These are phyloP conservation scores for Lampropteryx suffumata DNA, from an alignment of 2,888 invertebrate species.

Conservation along the genomic window DNA sequence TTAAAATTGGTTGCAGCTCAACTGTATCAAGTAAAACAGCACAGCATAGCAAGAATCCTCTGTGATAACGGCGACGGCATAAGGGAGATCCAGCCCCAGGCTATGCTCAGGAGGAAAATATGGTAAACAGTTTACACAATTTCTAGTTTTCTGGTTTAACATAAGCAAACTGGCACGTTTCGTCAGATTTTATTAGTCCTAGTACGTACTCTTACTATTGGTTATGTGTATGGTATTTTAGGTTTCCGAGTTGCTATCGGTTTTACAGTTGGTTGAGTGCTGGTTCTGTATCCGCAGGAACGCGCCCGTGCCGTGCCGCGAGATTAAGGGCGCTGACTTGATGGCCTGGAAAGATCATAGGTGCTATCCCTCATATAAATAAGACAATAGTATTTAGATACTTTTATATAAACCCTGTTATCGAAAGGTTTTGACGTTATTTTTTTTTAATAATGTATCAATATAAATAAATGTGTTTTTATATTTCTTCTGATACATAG, in stretches of 20 bases:
- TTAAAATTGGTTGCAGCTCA: constrained; percentile 43
- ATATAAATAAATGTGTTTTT: too few relatives aligned
- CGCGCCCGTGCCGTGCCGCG: constrained; percentile 26
- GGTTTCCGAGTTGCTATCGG: neutral
- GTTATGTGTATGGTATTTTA: too few relatives aligned
- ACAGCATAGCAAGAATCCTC: constrained; percentile 86
- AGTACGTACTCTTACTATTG: too few relatives aligned
- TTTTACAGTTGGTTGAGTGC: neutral
- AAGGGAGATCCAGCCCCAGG: constrained; percentile 64
- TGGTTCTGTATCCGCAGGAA: constrained; percentile 23
- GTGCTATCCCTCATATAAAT: constrained; percentile 4
- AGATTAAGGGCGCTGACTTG: constrained; percentile 32
- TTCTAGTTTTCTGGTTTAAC: too few relatives aligned
- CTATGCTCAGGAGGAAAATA: constrained; percentile 31
- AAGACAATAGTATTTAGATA: too few relatives aligned
- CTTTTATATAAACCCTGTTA: too few relatives aligned
- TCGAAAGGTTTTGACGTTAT: too few relatives aligned
- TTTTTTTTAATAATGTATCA: too few relatives aligned
- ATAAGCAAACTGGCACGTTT: too few relatives aligned
- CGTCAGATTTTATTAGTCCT: too few relatives aligned
- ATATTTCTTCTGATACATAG: too few relatives aligned
- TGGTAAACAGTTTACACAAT: constrained; percentile 24
- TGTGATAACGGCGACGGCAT: constrained; percentile 88
- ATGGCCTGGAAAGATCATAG: constrained; percentile 31
- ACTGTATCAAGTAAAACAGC: constrained; percentile 83